These are phyloP conservation scores for Leiothrix lutea DNA, from an alignment of 2,113 vertebrate species.

Conservation along the genomic window DNA sequence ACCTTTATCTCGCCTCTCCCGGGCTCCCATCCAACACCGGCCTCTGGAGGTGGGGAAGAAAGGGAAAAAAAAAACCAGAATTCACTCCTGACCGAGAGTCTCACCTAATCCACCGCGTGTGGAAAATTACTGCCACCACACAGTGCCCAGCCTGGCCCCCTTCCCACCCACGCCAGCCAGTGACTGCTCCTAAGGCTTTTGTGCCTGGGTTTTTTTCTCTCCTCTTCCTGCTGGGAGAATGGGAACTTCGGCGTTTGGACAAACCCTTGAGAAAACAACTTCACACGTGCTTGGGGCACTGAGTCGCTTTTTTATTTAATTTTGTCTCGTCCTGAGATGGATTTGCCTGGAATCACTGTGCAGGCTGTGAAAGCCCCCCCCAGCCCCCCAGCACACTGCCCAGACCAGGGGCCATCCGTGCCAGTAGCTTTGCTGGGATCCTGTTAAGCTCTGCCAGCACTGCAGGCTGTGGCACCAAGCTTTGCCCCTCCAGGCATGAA, in stretches of 20 bases:
- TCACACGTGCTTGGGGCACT: background rate
- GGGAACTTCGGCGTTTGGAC: background rate
- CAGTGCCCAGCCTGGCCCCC: background rate
- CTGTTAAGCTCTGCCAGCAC: background rate
- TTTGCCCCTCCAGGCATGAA: background rate
- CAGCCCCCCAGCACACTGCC: background rate
- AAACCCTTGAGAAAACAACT: conserved; percentile 25
- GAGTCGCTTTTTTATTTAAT: background rate
- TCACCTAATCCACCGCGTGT: background rate
- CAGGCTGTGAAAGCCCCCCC: background rate
- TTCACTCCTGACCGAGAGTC: background rate
- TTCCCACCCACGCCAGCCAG: conserved; percentile 12
- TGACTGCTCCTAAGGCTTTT: background rate
- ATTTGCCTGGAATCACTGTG: background rate
- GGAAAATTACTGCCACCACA: conserved; percentile 54
- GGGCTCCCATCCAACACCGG: background rate
- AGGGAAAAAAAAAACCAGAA: background rate
- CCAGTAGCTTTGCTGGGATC: background rate
- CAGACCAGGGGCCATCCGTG: background rate
- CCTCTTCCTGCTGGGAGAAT: conserved; percentile 39
- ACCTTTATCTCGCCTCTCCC: conserved; percentile 41
- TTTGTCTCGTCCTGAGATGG: background rate
- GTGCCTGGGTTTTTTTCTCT: background rate
- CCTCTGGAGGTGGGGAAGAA: conserved; percentile 20
- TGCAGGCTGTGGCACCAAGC: background rate